Base-by-base conservation (phyloP, 2,888 invertebrate genomes). In the Nematopogon swammerdamellus region DNA sequence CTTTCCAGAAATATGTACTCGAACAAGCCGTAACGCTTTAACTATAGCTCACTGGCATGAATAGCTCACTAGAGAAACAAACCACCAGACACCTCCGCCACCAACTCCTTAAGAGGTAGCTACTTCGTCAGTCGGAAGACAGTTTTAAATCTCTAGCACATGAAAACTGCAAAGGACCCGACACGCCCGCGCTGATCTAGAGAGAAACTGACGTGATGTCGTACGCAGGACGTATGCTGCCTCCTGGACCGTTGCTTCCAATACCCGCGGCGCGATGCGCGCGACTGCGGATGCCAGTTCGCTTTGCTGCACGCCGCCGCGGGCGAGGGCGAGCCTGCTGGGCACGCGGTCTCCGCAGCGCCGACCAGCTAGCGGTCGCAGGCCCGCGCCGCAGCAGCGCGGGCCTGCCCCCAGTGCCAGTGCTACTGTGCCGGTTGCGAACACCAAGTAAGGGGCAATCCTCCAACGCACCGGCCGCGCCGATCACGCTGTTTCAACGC, bases 241-340 rank as follows among this genome's bases (percentile, higher is more conserved):
- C 82, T 91, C 60, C 88, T 92, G 85, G 90, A 91, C 80, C 88
- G 88, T 80, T 92, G 92, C 86, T 92, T 92, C 86, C 89, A 88
- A 81, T 89, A 89, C 75, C 88, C 89, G 59, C 84, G 89, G 63
- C 85, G 89, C 69, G 82, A 85, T 70, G 84, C 87, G 59, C 87
- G 92, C 69, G 92, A 92, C 75, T 92, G 92, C 72, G 91, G 91
- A 79, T 92, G 92, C 83, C 91, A 92, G 79, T 92, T 92, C 80
- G 92, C 92, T 64, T 83, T 92, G 67, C 86, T 92, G 67, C 92
- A 92, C 81, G 88, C 92, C 68, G 92, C 86, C 61, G 89, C 87
- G 67, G 86, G 86, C 73, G 84, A 80, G 51, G 36, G 25, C 25
- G 25, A 36, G 3, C 11, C 8, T 49, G 53, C 46, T 70, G 72